Evolutionary conservation across 2,797 vertebrate species (phyloP).

Genomic region (Fratercula arctica): DNA sequence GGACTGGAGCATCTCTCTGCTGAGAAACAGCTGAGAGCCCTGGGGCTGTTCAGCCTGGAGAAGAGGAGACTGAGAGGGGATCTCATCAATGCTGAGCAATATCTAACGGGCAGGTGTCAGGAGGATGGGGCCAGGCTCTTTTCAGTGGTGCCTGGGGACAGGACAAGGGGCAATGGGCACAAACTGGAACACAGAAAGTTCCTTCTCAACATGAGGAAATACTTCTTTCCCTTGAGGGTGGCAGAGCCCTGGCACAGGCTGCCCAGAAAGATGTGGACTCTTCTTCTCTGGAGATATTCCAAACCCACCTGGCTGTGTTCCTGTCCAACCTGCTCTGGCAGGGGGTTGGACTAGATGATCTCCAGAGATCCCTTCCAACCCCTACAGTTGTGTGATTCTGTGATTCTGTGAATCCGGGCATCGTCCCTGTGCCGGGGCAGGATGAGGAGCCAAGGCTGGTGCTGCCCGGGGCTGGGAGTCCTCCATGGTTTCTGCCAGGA

Average conservation of each 20-base stretch:
- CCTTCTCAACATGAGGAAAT: neutral
- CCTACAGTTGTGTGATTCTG: neutral
- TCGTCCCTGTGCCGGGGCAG: accelerated
- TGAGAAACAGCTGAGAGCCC: neutral
- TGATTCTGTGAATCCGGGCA: neutral
- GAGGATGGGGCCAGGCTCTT: neutral
- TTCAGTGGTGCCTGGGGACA: neutral
- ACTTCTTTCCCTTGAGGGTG: neutral
- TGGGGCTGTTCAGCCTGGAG: neutral
- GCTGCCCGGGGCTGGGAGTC: neutral
- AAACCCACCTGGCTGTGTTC: neutral
- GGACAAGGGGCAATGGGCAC: neutral
- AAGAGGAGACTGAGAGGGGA: neutral
- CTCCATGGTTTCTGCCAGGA: neutral
- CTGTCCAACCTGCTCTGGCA: neutral
- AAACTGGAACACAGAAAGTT: neutral
- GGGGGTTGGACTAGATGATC: neutral
- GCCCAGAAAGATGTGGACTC: neutral
- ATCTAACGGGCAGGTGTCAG: neutral
- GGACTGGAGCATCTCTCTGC: neutral
- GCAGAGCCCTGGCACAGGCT: neutral
- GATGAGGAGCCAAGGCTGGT: neutral
- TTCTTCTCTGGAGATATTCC: neutral
- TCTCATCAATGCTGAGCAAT: neutral
- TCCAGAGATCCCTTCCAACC: neutral